Evolutionary conservation across 2,113 vertebrate genomes (phyloP).

Genomic region (Elephantulus edwardii): DNA sequence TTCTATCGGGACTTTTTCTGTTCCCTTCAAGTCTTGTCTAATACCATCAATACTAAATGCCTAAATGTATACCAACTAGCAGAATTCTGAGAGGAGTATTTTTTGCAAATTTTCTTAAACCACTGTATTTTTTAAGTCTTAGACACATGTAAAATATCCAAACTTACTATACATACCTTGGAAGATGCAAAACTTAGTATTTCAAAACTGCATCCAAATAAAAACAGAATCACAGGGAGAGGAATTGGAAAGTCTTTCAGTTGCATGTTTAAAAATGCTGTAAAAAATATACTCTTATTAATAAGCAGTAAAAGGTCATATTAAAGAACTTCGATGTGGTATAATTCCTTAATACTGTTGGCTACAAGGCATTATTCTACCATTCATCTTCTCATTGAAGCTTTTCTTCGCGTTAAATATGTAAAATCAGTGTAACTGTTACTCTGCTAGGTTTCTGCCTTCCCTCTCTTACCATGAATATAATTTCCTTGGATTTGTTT

Average conservation of each 20-base stretch:
- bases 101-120: not conserved
- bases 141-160: conserved; percentile 2
- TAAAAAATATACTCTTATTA: conserved; percentile 66
- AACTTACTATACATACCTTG: conserved; percentile 63
- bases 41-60: not conserved
- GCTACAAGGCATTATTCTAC: not conserved
- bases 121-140: not conserved
- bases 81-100: not conserved
- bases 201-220: conserved; percentile 73
- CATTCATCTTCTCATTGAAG: not conserved
- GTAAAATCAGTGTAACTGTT: not conserved
- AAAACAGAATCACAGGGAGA: conserved; percentile 71
- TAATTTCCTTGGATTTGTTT: not conserved
- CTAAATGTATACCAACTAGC: not conserved
- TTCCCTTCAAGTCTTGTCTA: not conserved
- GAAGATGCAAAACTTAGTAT: conserved; percentile 67
- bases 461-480: not conserved
- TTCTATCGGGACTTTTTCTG: not conserved
- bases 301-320: not conserved
- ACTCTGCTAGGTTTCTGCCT: not conserved
- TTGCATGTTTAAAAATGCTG: conserved; percentile 69
- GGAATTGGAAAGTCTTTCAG: conserved; percentile 74
- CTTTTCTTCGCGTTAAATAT: not conserved
- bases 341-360: conserved; percentile 11
- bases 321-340: conserved; percentile 18